Evolutionary conservation across 2,797 vertebrate genomes (phyloP).

Genomic region (Coracias cyanogaster): DNA sequence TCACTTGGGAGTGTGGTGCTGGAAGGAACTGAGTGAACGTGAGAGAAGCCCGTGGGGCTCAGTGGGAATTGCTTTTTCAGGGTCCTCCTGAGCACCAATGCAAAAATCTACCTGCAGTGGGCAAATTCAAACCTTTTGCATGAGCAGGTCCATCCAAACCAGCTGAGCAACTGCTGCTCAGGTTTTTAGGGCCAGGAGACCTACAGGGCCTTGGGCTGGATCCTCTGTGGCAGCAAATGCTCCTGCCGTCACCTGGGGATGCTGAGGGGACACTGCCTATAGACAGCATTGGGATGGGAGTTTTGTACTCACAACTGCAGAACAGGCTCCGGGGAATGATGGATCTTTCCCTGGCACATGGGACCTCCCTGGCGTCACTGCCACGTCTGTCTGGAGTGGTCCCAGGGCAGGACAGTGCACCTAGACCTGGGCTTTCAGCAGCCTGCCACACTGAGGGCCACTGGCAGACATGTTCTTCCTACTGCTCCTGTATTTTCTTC

Average conservation of each 20-base stretch:
- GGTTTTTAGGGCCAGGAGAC: background rate
- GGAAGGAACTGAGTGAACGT: background rate
- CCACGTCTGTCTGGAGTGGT: background rate
- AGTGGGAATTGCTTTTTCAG: background rate
- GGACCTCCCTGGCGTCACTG: background rate
- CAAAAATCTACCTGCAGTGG: background rate
- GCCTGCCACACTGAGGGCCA: background rate
- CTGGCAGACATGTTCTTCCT: background rate
- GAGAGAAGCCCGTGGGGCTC: background rate
- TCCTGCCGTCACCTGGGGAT: background rate
- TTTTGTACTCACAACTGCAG: background rate
- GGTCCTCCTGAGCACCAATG: background rate
- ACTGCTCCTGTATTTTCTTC: constrained; percentile 35
- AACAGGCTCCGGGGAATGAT: background rate
- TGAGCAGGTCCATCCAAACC: background rate
- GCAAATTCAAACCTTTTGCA: background rate
- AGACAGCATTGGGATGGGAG: background rate
- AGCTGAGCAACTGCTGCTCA: background rate
- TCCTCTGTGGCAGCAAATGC: background rate
- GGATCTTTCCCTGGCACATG: background rate
- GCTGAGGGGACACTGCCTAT: background rate
- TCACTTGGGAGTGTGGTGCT: background rate
- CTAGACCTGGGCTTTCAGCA: background rate
- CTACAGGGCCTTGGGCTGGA: background rate
- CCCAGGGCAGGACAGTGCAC: background rate